Base-by-base conservation (phyloP, 2,797 vertebrate species). In the Poecilia velifera region DNA sequence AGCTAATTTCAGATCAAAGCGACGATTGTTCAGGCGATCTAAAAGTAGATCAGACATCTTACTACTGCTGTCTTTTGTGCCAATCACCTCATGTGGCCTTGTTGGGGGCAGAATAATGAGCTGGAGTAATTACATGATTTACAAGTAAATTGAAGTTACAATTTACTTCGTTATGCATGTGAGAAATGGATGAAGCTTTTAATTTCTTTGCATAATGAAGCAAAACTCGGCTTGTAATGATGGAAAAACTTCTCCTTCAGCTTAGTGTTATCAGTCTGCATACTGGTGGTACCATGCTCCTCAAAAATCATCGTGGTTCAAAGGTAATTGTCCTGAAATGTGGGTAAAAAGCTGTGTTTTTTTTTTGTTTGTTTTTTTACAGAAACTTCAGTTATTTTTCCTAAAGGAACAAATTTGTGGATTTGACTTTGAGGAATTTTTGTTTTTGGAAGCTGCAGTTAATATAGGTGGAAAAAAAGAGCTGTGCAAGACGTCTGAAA, bases 1-100 rank as follows among this genome's bases (percentile, higher is more conserved):
- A 46, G 41, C 41, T 46, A 41, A 72, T 45, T 45, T 72, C 41
- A 72, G 41, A 72, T 46, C 41, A 72, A 72, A 72, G 12, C 12
- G 12, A 70, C 6, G 66, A 6, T 70, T 70, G 55, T 76, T 76
- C 72, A 70, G 25, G 45, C 1, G 28, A 68, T 25, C 47, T 53
- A 43, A 36, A 64, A 41, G 47, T 55, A 47, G 22, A 51, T 74
- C 49, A 80, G 5, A 70, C 53, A 31, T 76, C 25, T 39, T 68
- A 55, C 53, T 79, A 3, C 84, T 77, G 66, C 59, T 62, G 0
- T 79, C 25, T 45, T 83, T 77, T 80, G 85, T 91, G 88, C 88
- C 89, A 90, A 73, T 82, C 83, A 90, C 90, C 87, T 87, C 62
- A 82, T 90, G 90, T 91, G 92, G 74, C 91, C 89, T 94, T 90